phyloP scores from a whole-genome alignment of 2,113 vertebrate species.

The Condylura cristata region DNA sequence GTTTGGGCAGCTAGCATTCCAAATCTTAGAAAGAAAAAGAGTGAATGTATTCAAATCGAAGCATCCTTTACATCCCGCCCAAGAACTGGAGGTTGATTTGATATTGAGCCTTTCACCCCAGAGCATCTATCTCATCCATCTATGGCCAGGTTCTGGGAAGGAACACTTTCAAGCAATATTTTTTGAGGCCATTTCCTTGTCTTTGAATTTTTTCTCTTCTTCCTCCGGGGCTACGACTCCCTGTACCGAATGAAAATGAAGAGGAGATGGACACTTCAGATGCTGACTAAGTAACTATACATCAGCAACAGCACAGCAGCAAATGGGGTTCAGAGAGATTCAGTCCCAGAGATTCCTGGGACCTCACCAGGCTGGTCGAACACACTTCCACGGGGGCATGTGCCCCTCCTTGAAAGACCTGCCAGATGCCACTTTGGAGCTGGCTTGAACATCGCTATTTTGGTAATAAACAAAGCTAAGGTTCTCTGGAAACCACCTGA shows the following conservation, averaged over 20 bases:
- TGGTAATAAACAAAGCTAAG: neutral
- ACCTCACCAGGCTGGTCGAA: neutral
- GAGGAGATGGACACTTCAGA: too few species aligned
- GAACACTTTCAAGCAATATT: neutral
- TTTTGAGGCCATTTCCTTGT: neutral
- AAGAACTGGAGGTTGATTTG: neutral
- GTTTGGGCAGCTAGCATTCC: too few species aligned
- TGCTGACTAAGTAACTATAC: neutral
- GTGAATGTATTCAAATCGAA: neutral
- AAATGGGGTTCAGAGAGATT: neutral
- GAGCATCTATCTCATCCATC: neutral
- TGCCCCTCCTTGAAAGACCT: neutral
- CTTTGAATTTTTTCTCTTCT: neutral
- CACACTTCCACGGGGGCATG: neutral
- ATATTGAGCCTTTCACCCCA: neutral
- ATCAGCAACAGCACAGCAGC: neutral
- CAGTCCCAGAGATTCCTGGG: too few species aligned
- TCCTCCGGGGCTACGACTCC: neutral
- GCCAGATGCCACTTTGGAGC: neutral
- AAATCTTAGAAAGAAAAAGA: neutral
- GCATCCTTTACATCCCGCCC: neutral
- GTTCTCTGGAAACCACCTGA: neutral
- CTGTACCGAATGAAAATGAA: neutral
- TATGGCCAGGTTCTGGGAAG: neutral
- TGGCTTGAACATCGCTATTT: neutral